Base-by-base conservation (phyloP, 2,797 vertebrate species). In the Tarsius wallacei region DNA sequence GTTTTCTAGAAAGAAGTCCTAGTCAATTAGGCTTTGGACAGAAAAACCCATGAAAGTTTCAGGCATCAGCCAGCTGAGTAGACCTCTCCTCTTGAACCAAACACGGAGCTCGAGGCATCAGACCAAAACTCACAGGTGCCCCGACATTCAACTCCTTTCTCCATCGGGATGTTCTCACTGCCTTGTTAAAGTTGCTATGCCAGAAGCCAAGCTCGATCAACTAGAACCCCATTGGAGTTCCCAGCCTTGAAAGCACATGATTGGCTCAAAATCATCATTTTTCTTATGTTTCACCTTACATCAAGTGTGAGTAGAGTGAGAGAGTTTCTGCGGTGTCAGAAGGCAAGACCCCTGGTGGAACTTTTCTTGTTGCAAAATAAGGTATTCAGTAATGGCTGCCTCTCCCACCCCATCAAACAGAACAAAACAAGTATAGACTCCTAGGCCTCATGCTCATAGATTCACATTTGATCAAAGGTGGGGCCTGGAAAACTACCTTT, bases 211-310 rank as follows among this genome's bases (percentile, higher is more conserved):
- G n/a, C 14, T 51, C 53, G 31, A 33, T 66, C 47, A 53, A 24
- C 63, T 84, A 31, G 47, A 68, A 68, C 63, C 47, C 31, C 31
- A 31, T 16, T 66, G 63, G 63, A 53, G 49, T 4, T 14, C 31
- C 31, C 33, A 33, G 59, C 42, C 63, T 68, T 53, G 31, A 68
- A 24, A 68, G 53, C 28, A 84, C 22, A 9, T 19, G 83, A 64
- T 76, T 90, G 78, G 51, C 31, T 90, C 36, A 84, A 68, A 86
- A 33, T 78, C 49, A 49, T 63, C 49, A 22, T 70, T 80, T 95
- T 88, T 53, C 68, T 87, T 33, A 49, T 22, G 7, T 74, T 78
- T 73, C 28, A 49, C 22, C 15, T 66, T 36, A 31, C 4, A 31
- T 80, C 16, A 55, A 36, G 26, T 86, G n/a, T 94, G 31, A 47